These are phyloP conservation scores for Phrynocephalus guinanensis DNA, from an alignment of 2,797 vertebrate species.

Conservation along the genomic window DNA sequence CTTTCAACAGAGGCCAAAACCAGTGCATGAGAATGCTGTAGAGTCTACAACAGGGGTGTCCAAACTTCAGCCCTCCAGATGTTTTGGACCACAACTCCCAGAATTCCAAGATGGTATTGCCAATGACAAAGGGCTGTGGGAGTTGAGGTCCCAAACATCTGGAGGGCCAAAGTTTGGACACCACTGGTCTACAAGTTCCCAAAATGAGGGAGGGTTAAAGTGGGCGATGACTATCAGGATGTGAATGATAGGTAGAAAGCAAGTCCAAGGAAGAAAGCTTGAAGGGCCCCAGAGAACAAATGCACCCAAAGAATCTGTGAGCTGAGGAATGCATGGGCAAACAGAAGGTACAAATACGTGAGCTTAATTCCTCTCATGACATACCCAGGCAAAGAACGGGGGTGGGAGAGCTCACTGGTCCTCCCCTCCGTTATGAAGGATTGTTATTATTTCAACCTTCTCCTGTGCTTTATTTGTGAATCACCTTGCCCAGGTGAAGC, in stretches of 20 bases:
- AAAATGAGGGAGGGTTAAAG: background rate
- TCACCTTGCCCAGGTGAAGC: background rate
- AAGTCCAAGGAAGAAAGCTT: background rate
- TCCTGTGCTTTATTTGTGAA: background rate
- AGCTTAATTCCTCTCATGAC: background rate
- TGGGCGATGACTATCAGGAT: no score
- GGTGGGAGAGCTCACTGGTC: no score
- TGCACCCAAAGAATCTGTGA: background rate
- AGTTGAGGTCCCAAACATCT: no score
- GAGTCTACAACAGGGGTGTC: no score
- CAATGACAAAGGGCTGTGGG: no score
- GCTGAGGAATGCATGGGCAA: background rate
- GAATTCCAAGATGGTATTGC: no score
- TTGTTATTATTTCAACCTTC: background rate
- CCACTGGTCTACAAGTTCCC: background rate
- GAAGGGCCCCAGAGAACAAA: background rate
- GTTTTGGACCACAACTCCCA: no score
- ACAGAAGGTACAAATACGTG: background rate
- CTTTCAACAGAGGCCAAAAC: background rate
- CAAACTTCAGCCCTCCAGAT: no score
- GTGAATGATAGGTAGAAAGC: background rate
- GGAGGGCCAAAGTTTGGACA: no score
- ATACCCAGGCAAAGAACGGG: slow-evolving; percentile 2
- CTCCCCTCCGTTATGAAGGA: slow-evolving; percentile 36
- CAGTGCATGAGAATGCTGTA: background rate